phyloP scores from a whole-genome alignment of 1,140 invertebrate species.

The Spodoptera litura region DNA sequence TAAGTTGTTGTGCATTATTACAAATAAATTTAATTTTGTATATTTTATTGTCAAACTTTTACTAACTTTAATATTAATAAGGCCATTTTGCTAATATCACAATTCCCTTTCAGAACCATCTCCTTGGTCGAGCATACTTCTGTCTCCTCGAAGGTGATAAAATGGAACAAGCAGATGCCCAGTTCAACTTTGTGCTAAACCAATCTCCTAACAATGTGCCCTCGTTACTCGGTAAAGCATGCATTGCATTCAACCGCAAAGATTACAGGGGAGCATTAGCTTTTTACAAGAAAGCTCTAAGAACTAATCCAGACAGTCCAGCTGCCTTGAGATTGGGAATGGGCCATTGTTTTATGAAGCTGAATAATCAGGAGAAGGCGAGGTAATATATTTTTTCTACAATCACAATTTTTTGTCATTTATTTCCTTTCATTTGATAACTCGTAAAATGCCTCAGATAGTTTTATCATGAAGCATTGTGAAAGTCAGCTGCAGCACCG shows the following conservation, averaged over 20 bases:
- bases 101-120: conserved; percentile 92
- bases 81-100: no score
- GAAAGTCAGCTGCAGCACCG: no score
- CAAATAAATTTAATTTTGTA: no score
- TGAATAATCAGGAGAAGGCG: conserved; percentile 98
- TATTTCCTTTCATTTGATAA: no score
- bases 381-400: conserved; percentile 82
- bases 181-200: conserved; percentile 99
- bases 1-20: conserved; percentile 70
- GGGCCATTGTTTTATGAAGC: conserved; percentile 99
- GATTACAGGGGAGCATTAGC: conserved; percentile 97
- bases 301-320: conserved; percentile 98
- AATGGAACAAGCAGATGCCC: conserved; percentile 99
- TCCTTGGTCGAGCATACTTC: conserved; percentile 98
- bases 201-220: conserved; percentile 98
- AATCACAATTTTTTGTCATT: no score
- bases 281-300: conserved; percentile 98
- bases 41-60: no score
- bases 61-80: no score
- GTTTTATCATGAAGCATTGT: no score
- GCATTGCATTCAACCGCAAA: conserved; percentile 97
- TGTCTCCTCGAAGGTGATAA: conserved; percentile 99
- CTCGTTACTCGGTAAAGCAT: conserved; percentile 98
- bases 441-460: no score
- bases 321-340: conserved; percentile 98